A percentile compares a stretch with the other conserved stretches of the same genome.
These are phyloP conservation scores for Megaceryle maxima DNA, from an alignment of 2,113 vertebrate genomes.

Conservation along the genomic window DNA sequence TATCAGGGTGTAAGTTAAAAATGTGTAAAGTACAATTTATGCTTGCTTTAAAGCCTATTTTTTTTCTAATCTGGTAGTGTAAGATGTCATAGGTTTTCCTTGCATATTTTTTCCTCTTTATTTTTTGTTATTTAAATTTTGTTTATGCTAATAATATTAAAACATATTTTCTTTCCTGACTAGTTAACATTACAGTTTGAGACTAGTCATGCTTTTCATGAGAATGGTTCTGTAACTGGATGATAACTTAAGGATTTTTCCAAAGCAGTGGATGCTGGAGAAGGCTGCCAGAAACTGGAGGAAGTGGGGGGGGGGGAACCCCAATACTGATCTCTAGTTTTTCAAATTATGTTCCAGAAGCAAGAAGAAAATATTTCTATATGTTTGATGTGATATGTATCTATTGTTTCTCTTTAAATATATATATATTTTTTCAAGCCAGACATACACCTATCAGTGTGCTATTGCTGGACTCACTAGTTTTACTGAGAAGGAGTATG, in stretches of 20 bases:
- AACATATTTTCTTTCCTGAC: not conserved
- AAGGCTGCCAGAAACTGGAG: not conserved
- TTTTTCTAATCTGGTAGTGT: not conserved
- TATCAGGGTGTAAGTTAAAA: not conserved
- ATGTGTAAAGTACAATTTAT: not conserved
- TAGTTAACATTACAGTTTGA: not conserved
- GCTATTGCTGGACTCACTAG: not conserved
- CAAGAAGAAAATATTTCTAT: not conserved
- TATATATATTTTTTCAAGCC: not conserved
- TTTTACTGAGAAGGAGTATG: not conserved
- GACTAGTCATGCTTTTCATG: not conserved
- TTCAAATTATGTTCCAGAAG: not conserved
- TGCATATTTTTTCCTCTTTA: not conserved
- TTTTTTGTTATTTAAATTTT: not conserved
- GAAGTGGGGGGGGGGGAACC: not conserved
- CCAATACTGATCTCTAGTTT: not conserved
- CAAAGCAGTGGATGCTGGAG: not conserved
- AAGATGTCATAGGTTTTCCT: not conserved
- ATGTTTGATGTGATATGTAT: rapidly evolving
- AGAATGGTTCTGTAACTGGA: slow-evolving; percentile 4
- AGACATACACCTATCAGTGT: not conserved
- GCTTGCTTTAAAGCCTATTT: not conserved
- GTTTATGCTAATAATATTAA: not conserved
- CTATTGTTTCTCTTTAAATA: not conserved
- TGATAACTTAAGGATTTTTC: not conserved